Conservation (phyloP, 64 coral and sea anemone genomes). For the Hydrozoanthus tunicans region DNA sequence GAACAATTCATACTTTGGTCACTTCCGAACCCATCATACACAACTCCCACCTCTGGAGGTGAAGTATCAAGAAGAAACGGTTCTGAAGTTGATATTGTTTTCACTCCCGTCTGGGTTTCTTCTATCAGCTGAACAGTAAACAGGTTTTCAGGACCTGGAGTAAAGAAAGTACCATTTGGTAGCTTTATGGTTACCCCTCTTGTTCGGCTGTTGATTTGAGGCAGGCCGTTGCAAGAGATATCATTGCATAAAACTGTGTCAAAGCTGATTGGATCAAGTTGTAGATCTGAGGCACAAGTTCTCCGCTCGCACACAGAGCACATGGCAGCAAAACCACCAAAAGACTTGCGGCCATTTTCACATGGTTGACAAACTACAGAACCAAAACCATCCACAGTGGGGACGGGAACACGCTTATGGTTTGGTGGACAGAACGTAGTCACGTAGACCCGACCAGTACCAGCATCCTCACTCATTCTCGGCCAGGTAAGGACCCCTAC, state of each 20-base stretch:
- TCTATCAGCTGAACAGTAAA: constrained; percentile 69
- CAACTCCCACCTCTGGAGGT: constrained; percentile 63
- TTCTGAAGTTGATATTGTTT: constrained; percentile 63
- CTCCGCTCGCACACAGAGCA: constrained; percentile 10
- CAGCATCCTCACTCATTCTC: not conserved
- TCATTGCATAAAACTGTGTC: not conserved
- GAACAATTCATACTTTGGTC: constrained; percentile 80
- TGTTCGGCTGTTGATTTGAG: not conserved
- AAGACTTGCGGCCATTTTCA: constrained; percentile 18
- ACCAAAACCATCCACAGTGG: constrained; percentile 8
- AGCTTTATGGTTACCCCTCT: constrained; percentile 33
- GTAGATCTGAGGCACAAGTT: constrained; percentile 3
- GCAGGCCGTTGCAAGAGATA: not conserved
- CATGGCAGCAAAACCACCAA: constrained; percentile 43
- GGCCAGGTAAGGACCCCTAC: constrained; percentile 27
- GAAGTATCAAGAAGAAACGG: constrained; percentile 72
- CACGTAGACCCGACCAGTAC: constrained; percentile 29
- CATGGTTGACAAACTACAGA: constrained; percentile 24
- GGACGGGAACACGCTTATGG: not conserved
- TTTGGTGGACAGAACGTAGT: constrained; percentile 44
- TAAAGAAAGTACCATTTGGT: constrained; percentile 60
- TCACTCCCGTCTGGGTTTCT: constrained; percentile 49
- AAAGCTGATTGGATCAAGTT: constrained; percentile 33
- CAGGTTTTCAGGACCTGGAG: constrained; percentile 42
- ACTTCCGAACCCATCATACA: constrained; percentile 80